phyloP scores from a whole-genome alignment of 2,797 vertebrate species.

The Antrozous pallidus region DNA sequence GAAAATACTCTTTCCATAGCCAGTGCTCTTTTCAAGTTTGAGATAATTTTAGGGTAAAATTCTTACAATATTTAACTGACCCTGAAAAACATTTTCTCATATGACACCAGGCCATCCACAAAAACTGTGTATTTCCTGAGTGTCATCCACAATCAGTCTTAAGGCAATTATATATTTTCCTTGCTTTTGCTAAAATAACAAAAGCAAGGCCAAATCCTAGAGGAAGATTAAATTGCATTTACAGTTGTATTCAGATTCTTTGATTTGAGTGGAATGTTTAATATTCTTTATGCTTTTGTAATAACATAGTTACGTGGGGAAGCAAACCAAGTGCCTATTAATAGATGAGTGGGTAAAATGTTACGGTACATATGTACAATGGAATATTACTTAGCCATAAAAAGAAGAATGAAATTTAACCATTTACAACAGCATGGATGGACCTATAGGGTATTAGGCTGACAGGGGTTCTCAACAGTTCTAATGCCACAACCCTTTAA shows the following conservation, averaged over 20 bases:
- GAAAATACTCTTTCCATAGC: neutral
- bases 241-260: neutral
- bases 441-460: neutral
- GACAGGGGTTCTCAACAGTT: too few species aligned
- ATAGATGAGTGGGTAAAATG: neutral
- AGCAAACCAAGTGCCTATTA: neutral
- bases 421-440: neutral
- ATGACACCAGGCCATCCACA: neutral
- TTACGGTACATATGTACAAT: neutral
- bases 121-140: neutral
- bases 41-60: neutral
- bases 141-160: neutral
- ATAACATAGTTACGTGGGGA: neutral
- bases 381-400: neutral
- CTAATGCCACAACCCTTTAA: too few species aligned
- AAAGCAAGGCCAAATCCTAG: neutral
- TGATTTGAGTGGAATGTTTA: neutral
- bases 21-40: neutral
- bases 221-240: neutral
- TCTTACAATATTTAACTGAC: slow-evolving; percentile 43
- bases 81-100: slow-evolving; percentile 1
- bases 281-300: neutral
- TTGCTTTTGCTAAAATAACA: neutral
- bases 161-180: neutral
- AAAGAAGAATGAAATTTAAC: neutral